phyloP scores from a whole-genome alignment of 2,888 invertebrate genomes.

The Trachelus tabidus region DNA sequence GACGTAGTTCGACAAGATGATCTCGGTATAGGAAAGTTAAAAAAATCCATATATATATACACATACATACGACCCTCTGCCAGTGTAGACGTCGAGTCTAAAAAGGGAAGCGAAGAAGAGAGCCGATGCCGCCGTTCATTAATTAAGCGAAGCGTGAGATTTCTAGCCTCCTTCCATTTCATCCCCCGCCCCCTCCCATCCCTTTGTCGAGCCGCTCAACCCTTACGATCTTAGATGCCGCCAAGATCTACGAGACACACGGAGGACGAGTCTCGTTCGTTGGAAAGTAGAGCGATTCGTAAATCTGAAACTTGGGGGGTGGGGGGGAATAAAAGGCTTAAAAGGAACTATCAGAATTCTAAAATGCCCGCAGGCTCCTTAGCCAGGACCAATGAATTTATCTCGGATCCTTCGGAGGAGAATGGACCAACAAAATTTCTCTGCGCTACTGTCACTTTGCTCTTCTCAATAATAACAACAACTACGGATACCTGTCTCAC shows the following conservation, averaged over 20 bases:
- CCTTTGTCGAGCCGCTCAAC: conserved; percentile 15
- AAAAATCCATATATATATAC: background rate
- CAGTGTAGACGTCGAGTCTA: conserved; percentile 16
- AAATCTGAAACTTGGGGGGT: conserved; percentile 23
- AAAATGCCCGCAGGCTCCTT: background rate
- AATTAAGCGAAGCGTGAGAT: conserved; percentile 64
- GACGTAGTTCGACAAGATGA: background rate
- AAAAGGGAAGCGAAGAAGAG: conserved; percentile 33
- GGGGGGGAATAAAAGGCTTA: too few relatives aligned
- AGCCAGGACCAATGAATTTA: background rate
- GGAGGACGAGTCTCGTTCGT: conserved; percentile 22
- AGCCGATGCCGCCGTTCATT: conserved; percentile 54
- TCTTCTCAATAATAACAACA: background rate
- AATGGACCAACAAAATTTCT: background rate
- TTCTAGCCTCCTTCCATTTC: conserved; percentile 42
- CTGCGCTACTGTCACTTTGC: background rate
- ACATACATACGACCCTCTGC: background rate
- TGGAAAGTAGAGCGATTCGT: conserved; percentile 49
- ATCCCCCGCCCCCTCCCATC: conserved; percentile 3
- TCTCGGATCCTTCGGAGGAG: background rate
- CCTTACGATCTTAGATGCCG: conserved; percentile 39
- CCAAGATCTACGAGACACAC: conserved; percentile 21
- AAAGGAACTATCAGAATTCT: background rate
- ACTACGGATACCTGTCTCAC: background rate
- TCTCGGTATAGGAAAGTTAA: background rate